These are phyloP conservation scores for Nematolebias whitei DNA, from an alignment of 2,113 vertebrate genomes.

Conservation along the genomic window DNA sequence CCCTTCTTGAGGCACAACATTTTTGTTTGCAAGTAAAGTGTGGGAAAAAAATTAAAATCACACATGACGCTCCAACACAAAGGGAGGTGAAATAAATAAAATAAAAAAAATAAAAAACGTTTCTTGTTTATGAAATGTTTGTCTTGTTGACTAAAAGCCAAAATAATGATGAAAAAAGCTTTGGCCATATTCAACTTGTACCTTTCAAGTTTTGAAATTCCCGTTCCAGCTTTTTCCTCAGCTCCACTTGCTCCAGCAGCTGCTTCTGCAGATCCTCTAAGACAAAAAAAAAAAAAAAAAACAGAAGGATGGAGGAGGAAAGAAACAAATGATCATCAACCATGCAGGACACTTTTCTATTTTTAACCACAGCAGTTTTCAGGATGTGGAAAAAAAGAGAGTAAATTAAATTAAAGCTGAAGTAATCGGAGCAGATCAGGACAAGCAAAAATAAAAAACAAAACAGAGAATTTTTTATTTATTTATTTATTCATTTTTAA, in stretches of 20 bases:
- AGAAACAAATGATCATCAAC: slow-evolving; percentile 8
- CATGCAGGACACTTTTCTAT: slow-evolving; percentile 32
- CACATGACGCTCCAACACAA: too few relatives aligned
- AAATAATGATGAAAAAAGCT: neutral
- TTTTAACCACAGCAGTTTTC: slow-evolving; percentile 43
- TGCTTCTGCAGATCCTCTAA: slow-evolving; percentile 95
- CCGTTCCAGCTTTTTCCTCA: slow-evolving; percentile 94
- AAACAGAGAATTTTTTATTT: neutral
- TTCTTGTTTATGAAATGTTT: too few relatives aligned
- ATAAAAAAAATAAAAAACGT: too few relatives aligned
- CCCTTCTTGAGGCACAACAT: too few relatives aligned
- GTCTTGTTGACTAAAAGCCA: too few relatives aligned
- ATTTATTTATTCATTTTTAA: too few relatives aligned
- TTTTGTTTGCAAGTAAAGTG: too few relatives aligned
- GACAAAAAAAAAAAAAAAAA: slow-evolving; percentile 45
- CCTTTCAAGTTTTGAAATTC: slow-evolving; percentile 98
- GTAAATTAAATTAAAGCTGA: neutral
- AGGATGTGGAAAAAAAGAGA: neutral
- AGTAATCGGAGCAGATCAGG: slow-evolving; percentile 38
- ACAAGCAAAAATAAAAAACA: slow-evolving; percentile 6
- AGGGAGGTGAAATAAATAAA: too few relatives aligned
- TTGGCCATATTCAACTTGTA: slow-evolving; percentile 61
- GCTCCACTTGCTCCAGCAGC: slow-evolving; percentile 93
- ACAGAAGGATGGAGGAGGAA: slow-evolving; percentile 30
- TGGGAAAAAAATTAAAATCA: too few relatives aligned